These are phyloP conservation scores for Selene dorsalis DNA, from an alignment of 2,797 vertebrate species.

Conservation along the genomic window DNA sequence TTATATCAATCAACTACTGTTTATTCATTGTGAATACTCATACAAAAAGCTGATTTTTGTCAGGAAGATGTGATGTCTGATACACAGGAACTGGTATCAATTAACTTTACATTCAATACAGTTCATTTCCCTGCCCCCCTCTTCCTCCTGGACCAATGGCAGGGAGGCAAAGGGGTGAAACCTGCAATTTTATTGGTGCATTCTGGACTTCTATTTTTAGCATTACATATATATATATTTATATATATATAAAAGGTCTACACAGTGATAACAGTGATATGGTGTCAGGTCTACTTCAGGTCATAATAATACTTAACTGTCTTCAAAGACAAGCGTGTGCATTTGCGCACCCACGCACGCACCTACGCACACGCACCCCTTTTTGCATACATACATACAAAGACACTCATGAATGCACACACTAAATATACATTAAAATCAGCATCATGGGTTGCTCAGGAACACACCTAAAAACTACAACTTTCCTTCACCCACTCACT, in stretches of 20 bases:
- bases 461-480: constrained; percentile 48
- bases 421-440: constrained; percentile 48
- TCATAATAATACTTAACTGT: constrained; percentile 72
- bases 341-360: background rate
- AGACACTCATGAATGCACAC: constrained; percentile 18
- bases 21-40: constrained; percentile 76
- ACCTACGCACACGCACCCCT: background rate
- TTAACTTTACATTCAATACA: constrained; percentile 84
- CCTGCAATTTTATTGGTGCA: constrained; percentile 72
- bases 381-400: background rate
- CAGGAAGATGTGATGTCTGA: constrained; percentile 62
- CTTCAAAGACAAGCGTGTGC: constrained; percentile 25
- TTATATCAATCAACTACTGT: constrained; percentile 73
- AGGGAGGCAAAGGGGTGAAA: constrained; percentile 45
- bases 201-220: constrained; percentile 73
- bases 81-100: constrained; percentile 73
- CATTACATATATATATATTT: constrained; percentile 73
- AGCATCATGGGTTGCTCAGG: constrained; percentile 33
- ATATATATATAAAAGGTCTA: constrained; percentile 59
- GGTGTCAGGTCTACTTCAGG: constrained; percentile 75
- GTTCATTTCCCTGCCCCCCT: constrained; percentile 66
- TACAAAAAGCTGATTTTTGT: constrained; percentile 67
- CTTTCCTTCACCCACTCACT: background rate
- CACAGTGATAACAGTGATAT: constrained; percentile 70
- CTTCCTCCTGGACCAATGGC: constrained; percentile 56